Conservation (phyloP, 1,140 invertebrate species). For the Drosophila nebulosa region DNA sequence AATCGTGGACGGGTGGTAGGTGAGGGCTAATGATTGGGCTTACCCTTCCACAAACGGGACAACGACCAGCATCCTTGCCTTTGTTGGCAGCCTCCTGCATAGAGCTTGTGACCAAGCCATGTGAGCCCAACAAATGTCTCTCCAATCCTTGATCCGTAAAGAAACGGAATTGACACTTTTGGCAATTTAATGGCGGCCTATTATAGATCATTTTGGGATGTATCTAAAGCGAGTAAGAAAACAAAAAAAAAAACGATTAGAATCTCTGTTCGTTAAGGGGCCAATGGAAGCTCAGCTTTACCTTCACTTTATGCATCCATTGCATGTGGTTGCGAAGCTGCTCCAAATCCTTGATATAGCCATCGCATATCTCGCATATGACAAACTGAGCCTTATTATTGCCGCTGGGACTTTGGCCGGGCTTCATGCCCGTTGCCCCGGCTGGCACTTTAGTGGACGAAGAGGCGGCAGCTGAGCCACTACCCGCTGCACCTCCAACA, state of each 20-base stretch:
- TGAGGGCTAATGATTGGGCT: no score
- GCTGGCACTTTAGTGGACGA: conserved; percentile 81
- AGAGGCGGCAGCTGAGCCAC: conserved; percentile 27
- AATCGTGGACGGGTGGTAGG: no score
- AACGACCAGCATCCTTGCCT: conserved; percentile 95
- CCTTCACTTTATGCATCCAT: conserved; percentile 96
- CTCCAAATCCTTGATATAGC: conserved; percentile 96
- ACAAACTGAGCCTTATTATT: conserved; percentile 90
- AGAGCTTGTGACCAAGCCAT: conserved; percentile 96
- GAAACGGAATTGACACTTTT: conserved; percentile 95
- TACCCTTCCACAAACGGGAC: conserved; percentile 95
- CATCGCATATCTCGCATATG: conserved; percentile 97
- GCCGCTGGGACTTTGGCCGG: conserved; percentile 78
- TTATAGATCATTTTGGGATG: conserved; percentile 98
- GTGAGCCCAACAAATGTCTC: conserved; percentile 94
- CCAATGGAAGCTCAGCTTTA: conserved; percentile 44
- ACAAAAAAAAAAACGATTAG: neutral
- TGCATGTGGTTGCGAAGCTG: conserved; percentile 96
- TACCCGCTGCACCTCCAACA: conserved; percentile 16
- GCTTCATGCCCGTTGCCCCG: conserved; percentile 82
- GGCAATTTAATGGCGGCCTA: conserved; percentile 95
- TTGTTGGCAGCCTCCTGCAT: conserved; percentile 98
- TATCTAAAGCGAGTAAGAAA: conserved; percentile 82
- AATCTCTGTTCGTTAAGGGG: neutral
- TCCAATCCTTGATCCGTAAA: conserved; percentile 92